phyloP scores from a whole-genome alignment of 2,113 vertebrate genomes.

The Ptilonorhynchus violaceus region DNA sequence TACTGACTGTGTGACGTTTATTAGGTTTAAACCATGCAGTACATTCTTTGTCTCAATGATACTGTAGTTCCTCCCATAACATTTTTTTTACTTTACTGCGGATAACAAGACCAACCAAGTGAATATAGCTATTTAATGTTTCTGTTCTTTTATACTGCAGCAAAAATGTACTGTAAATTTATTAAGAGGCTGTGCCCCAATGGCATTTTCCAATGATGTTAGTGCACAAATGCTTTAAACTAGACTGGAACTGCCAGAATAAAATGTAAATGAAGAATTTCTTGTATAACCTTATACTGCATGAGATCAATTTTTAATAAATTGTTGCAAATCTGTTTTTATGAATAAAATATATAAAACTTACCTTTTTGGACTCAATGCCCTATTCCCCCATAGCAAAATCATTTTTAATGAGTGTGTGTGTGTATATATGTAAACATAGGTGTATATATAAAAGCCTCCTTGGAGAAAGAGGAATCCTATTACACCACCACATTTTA shows the following conservation, averaged over 20 bases:
- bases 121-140: conserved; percentile 78
- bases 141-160: conserved; percentile 80
- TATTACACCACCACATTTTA: neutral
- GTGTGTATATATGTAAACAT: neutral
- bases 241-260: conserved; percentile 84
- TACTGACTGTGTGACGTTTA: conserved; percentile 79
- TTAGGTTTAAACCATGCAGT: conserved; percentile 80
- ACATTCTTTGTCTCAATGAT: conserved; percentile 80
- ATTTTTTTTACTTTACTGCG: conserved; percentile 73
- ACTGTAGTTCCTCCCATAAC: conserved; percentile 74
- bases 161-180: conserved; percentile 79
- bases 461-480: neutral
- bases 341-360: conserved; percentile 84
- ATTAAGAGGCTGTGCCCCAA: conserved; percentile 80
- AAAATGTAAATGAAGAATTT: conserved; percentile 83
- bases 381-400: neutral
- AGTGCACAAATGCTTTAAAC: conserved; percentile 84
- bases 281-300: conserved; percentile 86
- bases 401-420: neutral
- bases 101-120: conserved; percentile 79
- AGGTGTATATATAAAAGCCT: neutral
- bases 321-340: conserved; percentile 90
- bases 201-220: conserved; percentile 81
- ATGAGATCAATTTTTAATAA: conserved; percentile 91
- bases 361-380: conserved; percentile 11